Evolutionary conservation across 1,140 invertebrate genomes (phyloP).

Genomic region (Lepidurus couesii): DNA sequence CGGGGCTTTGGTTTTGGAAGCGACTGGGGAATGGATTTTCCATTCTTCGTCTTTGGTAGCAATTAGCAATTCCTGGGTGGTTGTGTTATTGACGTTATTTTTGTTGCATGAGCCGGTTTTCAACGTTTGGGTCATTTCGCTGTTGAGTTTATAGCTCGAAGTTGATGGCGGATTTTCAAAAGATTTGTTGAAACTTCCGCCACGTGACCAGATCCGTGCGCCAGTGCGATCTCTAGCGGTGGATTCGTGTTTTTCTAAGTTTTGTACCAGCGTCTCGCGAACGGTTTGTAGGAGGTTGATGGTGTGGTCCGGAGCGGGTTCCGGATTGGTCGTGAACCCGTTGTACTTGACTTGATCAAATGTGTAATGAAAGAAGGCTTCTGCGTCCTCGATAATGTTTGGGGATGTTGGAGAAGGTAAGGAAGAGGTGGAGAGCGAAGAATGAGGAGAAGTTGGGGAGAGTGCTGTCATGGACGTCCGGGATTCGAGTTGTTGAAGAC

Average conservation of each 20-base stretch:
- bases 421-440: conserved; percentile 27
- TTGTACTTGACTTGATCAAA: conserved; percentile 7
- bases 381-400: conserved; percentile 12
- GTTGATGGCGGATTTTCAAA: not conserved
- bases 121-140: not conserved
- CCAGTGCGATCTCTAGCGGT: conserved; percentile 29
- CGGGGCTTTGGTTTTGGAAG: not conserved
- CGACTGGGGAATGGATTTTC: conserved; percentile 33
- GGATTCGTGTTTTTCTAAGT: conserved; percentile 26
- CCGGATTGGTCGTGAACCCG: conserved; percentile 11
- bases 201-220: conserved; percentile 28
- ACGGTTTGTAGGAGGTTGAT: conserved; percentile 31
- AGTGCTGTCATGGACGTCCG: conserved; percentile 27
- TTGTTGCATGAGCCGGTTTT: not conserved
- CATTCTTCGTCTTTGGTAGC: conserved; percentile 24
- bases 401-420: not conserved
- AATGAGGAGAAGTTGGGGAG: conserved; percentile 28
- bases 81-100: conserved; percentile 12
- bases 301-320: conserved; percentile 11
- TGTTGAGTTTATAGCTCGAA: not conserved
- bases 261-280: conserved; percentile 23
- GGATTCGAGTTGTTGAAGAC: conserved; percentile 12
- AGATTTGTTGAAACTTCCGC: conserved; percentile 24
- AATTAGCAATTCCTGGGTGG: not conserved
- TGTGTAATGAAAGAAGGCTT: conserved; percentile 26